Percentiles rank a stretch among this genome's conserved stretches.
Conservation (phyloP, 2,113 vertebrate genomes). For the Crotalus tigris region DNA sequence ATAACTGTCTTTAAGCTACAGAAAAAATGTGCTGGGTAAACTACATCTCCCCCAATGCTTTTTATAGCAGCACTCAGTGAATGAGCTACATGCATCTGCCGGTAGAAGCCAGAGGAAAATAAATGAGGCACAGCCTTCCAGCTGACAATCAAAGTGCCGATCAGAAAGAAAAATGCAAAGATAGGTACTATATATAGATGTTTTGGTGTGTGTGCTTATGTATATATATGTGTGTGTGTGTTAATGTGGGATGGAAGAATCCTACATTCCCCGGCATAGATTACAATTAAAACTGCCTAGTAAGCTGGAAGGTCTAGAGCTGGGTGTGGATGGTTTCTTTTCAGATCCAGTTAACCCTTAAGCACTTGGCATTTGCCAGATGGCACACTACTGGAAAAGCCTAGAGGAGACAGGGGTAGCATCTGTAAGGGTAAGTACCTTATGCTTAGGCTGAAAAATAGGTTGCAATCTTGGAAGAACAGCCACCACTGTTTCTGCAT, state of each 20-base stretch:
- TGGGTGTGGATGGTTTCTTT: not conserved
- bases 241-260: not conserved
- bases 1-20: fast-evolving
- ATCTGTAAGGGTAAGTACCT: not conserved
- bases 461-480: not conserved
- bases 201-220: not conserved
- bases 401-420: not conserved
- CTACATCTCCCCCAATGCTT: slow-evolving; percentile 18
- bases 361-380: not conserved
- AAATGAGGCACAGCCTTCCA: not conserved
- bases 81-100: slow-evolving; percentile 36
- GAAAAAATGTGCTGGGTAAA: not conserved
- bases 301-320: not conserved
- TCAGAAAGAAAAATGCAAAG: not conserved
- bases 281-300: not conserved
- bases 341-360: not conserved
- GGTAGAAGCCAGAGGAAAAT: slow-evolving; percentile 15
- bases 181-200: not conserved
- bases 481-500: not conserved
- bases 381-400: not conserved
- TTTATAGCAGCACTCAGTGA: slow-evolving; percentile 21
- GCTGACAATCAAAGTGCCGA: slow-evolving; percentile 4
- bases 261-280: not conserved
- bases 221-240: not conserved
- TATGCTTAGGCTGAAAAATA: fast-evolving